These are phyloP conservation scores for Pluvianellus socialis DNA, from an alignment of 2,113 vertebrate genomes.

Conservation along the genomic window DNA sequence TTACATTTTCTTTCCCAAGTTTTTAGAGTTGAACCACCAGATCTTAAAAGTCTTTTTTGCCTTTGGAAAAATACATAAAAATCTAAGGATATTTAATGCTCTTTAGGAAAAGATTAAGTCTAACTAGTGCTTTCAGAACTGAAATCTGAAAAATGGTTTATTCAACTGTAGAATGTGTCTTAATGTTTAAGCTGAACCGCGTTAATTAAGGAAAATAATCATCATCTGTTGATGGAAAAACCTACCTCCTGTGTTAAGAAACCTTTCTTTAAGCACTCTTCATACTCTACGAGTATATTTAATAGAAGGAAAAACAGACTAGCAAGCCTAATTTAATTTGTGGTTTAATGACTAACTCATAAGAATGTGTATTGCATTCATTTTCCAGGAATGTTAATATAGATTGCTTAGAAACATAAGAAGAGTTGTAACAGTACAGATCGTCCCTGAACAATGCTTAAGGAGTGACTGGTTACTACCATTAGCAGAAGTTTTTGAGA, in stretches of 20 bases:
- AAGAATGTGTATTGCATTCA: background rate
- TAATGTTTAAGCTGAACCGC: background rate
- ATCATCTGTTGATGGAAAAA: constrained; percentile 21
- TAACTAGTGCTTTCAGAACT: background rate
- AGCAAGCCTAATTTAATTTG: constrained; percentile 16
- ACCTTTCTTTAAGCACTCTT: background rate
- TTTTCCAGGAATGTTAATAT: background rate
- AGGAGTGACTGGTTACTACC: background rate
- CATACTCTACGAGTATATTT: background rate
- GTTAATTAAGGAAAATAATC: constrained; percentile 17
- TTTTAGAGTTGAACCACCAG: background rate
- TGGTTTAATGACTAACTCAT: constrained; percentile 47
- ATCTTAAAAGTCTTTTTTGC: background rate
- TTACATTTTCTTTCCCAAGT: background rate
- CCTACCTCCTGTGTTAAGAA: background rate
- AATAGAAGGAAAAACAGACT: constrained; percentile 18
- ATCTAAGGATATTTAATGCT: background rate
- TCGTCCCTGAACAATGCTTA: background rate
- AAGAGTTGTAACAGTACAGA: background rate
- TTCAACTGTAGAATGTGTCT: background rate
- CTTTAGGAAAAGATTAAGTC: background rate
- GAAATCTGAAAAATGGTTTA: background rate
- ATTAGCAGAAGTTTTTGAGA: background rate
- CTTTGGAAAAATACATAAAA: background rate
- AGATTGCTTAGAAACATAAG: background rate